Evolutionary conservation across 2,888 invertebrate species (phyloP).

Genomic region (Rhodophaea formosa): DNA sequence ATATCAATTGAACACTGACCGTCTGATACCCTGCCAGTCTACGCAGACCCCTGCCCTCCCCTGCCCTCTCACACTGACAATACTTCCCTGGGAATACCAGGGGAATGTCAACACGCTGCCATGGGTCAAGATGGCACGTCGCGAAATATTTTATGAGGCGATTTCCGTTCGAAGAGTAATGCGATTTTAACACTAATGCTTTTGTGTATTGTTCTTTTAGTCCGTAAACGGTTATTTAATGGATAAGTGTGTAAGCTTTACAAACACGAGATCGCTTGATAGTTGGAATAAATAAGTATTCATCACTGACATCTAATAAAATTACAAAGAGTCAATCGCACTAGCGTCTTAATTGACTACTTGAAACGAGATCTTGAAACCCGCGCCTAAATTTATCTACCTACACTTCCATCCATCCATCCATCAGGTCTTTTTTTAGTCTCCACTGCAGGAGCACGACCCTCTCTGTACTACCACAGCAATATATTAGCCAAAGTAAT

Average conservation of each 20-base stretch:
- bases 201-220: slow-evolving; percentile 26
- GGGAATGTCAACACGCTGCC: slow-evolving; percentile 21
- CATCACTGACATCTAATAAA: no score
- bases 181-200: slow-evolving; percentile 64
- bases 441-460: no score
- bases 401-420: no score
- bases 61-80: slow-evolving; percentile 25
- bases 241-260: slow-evolving; percentile 1
- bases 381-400: no score
- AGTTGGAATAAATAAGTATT: not conserved
- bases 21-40: slow-evolving; percentile 48
- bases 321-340: no score
- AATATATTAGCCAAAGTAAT: no score
- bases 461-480: no score
- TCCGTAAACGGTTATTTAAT: slow-evolving; percentile 19
- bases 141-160: slow-evolving; percentile 70
- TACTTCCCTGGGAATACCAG: slow-evolving; percentile 22
- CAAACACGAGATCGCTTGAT: not conserved
- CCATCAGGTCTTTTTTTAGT: no score
- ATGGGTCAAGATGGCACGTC: slow-evolving; percentile 43
- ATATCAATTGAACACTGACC: slow-evolving; percentile 78
- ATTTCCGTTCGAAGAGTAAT: slow-evolving; percentile 64
- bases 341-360: no score
- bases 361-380: no score
- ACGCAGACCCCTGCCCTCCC: slow-evolving; percentile 44